Conservation (phyloP, 2,113 vertebrate genomes). For the Nansenia antarctica region DNA sequence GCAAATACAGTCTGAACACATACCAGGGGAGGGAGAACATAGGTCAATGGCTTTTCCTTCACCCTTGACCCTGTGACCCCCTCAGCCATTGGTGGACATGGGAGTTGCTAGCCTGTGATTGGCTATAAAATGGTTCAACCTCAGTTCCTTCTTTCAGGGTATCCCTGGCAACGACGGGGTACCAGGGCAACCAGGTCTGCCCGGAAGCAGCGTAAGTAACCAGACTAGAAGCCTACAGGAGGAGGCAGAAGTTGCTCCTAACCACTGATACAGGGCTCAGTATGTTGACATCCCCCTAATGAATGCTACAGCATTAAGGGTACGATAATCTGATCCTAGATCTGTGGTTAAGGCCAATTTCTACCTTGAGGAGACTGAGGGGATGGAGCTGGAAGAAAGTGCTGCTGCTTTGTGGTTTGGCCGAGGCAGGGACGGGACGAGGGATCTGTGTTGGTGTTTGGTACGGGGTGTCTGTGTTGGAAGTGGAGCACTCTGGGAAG, state of each 20-base stretch:
- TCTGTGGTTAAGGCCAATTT: too few relatives aligned
- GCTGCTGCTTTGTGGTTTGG: constrained; percentile 30
- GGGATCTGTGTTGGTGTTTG: too few relatives aligned
- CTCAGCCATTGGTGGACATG: constrained; percentile 60
- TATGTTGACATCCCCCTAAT: too few relatives aligned
- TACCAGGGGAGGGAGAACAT: constrained; percentile 43
- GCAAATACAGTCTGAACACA: constrained; percentile 33
- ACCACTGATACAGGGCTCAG: too few relatives aligned
- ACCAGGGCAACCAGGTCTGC: constrained; percentile 86
- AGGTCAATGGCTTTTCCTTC: constrained; percentile 31
- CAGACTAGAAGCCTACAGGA: too few relatives aligned
- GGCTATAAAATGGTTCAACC: constrained; percentile 73
- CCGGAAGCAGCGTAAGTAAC: constrained; percentile 85
- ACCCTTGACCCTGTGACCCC: constrained; percentile 47
- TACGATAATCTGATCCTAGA: constrained; percentile 38
- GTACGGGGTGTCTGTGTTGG: constrained; percentile 23
- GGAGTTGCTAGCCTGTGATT: constrained; percentile 60
- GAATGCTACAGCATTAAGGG: too few relatives aligned
- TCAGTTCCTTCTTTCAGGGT: constrained; percentile 85
- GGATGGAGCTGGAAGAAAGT: constrained; percentile 42
- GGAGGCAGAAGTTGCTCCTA: too few relatives aligned
- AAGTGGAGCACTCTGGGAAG: constrained; percentile 31
- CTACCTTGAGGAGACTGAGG: constrained; percentile 30
- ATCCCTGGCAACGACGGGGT: constrained; percentile 90
- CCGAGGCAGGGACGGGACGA: constrained; percentile 25